Evolutionary conservation across 2,113 vertebrate species (phyloP), one percentile per base, ranked within the genome.

Genomic region (Mormoops blainvillei): DNA sequence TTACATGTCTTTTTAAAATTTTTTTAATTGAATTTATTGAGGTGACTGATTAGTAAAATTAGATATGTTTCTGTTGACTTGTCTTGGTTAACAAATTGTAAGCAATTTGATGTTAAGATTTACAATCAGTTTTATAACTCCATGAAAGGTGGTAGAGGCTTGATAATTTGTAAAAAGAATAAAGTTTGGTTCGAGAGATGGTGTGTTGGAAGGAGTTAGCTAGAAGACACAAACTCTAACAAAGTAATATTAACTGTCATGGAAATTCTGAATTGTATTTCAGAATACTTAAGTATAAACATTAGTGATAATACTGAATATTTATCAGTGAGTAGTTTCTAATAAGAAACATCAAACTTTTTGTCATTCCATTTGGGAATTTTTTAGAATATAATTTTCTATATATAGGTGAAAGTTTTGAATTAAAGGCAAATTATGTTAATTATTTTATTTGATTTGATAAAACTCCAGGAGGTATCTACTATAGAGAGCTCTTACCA

Each of bases 141-240:
- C 1, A 1, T 88, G 50, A 88, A 89, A 95, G 43, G 48, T 76
- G 33, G 19, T 52, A 81, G 45, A 77, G 33, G 50, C 26, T 83
- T 22, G 68, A 11, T 95, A 90, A 87, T 93, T 61, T 91, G 48
- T 94, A 68, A 48, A 89, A 95, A 89, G n/a, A 82, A 48, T 90
- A 65, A 89, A 77, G 28, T 38, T 93, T 86, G 52, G 28, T 89
- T 91, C 13, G 26, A 88, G 45, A 87, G 54, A 78, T 82, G 11
- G 19, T 50, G 12, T 71, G 43, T n/a, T 8, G 56, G 67, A 70
- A 58, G 76, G n/a, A 67, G 36, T 52, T 18, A 77, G 15, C 24
- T 76, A 81, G 31, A 86, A 97, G 80, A 41, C 3, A 84, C 26
- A 80, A 36, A 61, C 58, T 36, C 26, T 74, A 71, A 65, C 33